These are phyloP conservation scores for Megaptera novaeangliae DNA, from an alignment of 2,113 vertebrate genomes.

Conservation along the genomic window DNA sequence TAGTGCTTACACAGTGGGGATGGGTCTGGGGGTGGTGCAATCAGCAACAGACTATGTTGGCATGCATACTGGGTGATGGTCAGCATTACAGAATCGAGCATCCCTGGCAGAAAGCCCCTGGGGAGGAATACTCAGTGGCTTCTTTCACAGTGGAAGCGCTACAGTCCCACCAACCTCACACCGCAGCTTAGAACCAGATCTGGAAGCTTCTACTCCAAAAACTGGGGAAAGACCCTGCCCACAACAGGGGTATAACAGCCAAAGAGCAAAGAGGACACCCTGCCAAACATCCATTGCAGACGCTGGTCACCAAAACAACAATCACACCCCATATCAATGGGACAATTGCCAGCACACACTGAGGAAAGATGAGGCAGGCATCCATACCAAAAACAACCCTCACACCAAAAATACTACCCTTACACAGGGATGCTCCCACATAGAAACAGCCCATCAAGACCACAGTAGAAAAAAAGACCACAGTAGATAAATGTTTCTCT, in stretches of 20 bases:
- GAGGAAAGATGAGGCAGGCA: neutral
- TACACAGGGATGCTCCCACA: neutral
- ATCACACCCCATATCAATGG: neutral
- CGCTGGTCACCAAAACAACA: neutral
- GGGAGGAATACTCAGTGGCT: neutral
- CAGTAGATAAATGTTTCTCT: neutral
- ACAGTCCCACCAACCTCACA: neutral
- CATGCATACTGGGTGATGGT: neutral
- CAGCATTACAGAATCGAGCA: neutral
- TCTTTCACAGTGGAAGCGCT: accelerated
- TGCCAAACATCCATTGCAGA: neutral
- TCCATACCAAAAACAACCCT: neutral
- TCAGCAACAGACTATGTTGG: neutral
- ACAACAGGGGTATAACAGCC: neutral
- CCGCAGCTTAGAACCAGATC: neutral
- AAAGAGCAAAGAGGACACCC: neutral
- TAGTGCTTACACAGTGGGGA: neutral
- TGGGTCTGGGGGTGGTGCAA: neutral
- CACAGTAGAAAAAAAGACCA: neutral
- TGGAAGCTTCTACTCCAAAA: neutral
- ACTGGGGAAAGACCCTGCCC: neutral
- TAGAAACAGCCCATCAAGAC: neutral
- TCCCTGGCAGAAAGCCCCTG: neutral
- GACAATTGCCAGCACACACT: neutral
- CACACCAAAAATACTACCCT: neutral